phyloP scores from a whole-genome alignment of 2,888 invertebrate species.

The Drepanosiphum platanoidis region DNA sequence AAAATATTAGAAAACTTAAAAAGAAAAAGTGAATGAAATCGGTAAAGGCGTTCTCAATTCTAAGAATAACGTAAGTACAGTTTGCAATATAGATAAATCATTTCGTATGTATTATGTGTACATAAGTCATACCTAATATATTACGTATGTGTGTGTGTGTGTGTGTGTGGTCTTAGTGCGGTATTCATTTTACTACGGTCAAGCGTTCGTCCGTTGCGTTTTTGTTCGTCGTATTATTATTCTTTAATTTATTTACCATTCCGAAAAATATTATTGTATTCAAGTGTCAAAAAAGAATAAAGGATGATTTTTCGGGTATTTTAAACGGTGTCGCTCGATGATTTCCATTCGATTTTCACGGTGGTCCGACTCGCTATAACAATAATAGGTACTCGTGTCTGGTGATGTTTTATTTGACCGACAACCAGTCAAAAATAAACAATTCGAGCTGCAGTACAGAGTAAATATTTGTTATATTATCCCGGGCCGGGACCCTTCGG shows the following conservation, averaged over 20 bases:
- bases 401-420: background rate
- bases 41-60: no score
- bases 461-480: no score
- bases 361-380: background rate
- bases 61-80: no score
- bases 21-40: no score
- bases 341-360: conserved; percentile 1
- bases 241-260: no score
- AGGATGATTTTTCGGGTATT: background rate
- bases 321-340: background rate
- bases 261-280: background rate
- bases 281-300: background rate
- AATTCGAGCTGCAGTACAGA: no score
- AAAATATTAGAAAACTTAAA: no score
- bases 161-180: background rate
- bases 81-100: background rate
- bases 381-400: background rate
- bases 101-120: background rate
- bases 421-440: background rate
- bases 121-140: no score
- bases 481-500: no score
- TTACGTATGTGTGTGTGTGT: background rate
- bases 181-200: background rate
- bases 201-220: background rate
- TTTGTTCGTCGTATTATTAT: background rate